phyloP scores from a whole-genome alignment of 2,888 invertebrate genomes.

The Acanthococcus lagerstroemiae region DNA sequence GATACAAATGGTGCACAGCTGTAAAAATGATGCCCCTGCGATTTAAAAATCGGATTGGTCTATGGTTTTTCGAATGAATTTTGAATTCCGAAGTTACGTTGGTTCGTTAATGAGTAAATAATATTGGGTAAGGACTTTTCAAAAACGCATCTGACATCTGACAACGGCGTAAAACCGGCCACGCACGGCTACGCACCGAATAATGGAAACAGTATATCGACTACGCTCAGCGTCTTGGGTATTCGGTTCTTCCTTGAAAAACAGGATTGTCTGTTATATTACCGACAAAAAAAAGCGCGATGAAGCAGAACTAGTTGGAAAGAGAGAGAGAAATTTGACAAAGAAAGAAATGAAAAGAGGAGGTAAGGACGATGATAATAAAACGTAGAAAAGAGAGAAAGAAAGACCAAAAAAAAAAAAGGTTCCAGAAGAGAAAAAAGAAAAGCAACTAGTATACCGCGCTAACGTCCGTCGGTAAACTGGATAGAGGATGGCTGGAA shows the following conservation, averaged over 20 bases:
- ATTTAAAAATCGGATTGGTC: too few species aligned
- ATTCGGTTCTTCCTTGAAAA: slow-evolving; percentile 27
- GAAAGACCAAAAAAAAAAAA: slow-evolving; percentile 3
- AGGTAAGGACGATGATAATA: too few species aligned
- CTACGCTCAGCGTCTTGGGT: slow-evolving; percentile 8
- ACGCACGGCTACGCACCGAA: slow-evolving; percentile 27
- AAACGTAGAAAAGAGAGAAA: too few species aligned
- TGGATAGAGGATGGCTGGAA: slow-evolving; percentile 25
- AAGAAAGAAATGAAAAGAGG: slow-evolving; percentile 8
- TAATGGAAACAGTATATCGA: slow-evolving; percentile 19
- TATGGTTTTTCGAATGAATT: too few species aligned
- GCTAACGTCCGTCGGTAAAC: slow-evolving; percentile 25
- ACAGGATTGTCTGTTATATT: slow-evolving; percentile 27
- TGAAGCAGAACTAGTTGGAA: slow-evolving; percentile 23
- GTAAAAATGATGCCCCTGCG: too few species aligned
- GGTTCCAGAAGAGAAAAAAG: slow-evolving; percentile 21
- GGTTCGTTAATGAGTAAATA: too few species aligned
- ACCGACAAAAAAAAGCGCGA: slow-evolving; percentile 22
- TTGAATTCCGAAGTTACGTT: too few species aligned
- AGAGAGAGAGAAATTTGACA: slow-evolving; percentile 11
- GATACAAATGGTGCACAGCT: too few species aligned
- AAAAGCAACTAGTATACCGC: slow-evolving; percentile 15
- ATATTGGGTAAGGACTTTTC: too few species aligned
- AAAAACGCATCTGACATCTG: too few species aligned
- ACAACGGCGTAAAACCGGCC: slow-evolving; percentile 18